A percentile compares a stretch with the other conserved stretches of the same genome.
phyloP scores from a whole-genome alignment of 2,888 invertebrate species.

The Drosophila kanekoi region DNA sequence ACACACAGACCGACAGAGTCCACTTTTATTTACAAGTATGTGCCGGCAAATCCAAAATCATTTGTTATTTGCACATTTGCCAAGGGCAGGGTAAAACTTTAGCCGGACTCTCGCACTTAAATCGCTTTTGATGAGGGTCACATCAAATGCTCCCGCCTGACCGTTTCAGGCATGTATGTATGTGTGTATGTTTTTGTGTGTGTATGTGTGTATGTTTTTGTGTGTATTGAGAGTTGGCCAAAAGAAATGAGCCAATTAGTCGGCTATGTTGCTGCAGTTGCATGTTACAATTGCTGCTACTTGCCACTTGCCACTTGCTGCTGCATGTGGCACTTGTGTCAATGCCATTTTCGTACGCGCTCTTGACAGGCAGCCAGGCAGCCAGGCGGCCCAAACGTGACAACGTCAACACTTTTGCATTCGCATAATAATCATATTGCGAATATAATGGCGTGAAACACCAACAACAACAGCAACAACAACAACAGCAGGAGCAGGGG shows the following conservation, averaged over 20 bases:
- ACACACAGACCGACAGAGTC: slow-evolving; percentile 10
- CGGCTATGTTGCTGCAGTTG: slow-evolving; percentile 35
- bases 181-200: too few relatives aligned
- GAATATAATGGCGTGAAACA: slow-evolving; percentile 75
- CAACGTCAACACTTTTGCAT: slow-evolving; percentile 79
- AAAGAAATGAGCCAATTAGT: slow-evolving; percentile 62
- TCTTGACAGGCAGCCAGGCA: slow-evolving; percentile 75
- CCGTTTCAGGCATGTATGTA: slow-evolving; percentile 37
- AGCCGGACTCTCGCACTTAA: slow-evolving; percentile 59
- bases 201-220: background rate
- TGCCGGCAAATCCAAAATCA: slow-evolving; percentile 75
- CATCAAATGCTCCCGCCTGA: slow-evolving; percentile 63
- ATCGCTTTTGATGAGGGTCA: slow-evolving; percentile 77
- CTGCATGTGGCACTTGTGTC: slow-evolving; percentile 53
- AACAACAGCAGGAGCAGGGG: slow-evolving; percentile 18
- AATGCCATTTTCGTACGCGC: slow-evolving; percentile 54
- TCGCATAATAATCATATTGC: slow-evolving; percentile 79
- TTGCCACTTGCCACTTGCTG: background rate
- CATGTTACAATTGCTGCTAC: slow-evolving; percentile 23
- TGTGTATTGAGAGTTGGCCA: slow-evolving; percentile 12
- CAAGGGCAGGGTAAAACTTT: slow-evolving; percentile 61
- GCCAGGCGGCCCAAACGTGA: slow-evolving; percentile 69
- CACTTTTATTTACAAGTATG: slow-evolving; percentile 75
- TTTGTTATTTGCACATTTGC: slow-evolving; percentile 77
- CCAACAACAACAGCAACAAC: slow-evolving; percentile 48